phyloP scores from a whole-genome alignment of 2,797 vertebrate species.

The Lates japonicus region DNA sequence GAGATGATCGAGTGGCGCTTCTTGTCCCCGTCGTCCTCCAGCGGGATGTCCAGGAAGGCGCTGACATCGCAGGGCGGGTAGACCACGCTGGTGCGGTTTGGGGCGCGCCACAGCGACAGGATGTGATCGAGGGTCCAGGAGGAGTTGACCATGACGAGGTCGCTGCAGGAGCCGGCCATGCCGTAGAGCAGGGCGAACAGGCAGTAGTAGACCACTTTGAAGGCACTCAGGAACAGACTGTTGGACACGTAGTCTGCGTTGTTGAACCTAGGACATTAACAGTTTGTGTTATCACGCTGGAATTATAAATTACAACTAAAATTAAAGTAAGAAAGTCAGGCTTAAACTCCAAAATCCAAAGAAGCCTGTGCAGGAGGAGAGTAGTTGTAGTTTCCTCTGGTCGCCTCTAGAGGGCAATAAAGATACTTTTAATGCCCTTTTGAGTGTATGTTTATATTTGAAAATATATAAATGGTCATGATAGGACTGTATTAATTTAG shows the following conservation, averaged over 20 bases:
- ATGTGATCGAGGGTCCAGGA: slow-evolving; percentile 96
- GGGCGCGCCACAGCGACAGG: slow-evolving; percentile 92
- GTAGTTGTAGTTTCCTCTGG: neutral
- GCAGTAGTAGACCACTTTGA: slow-evolving; percentile 94
- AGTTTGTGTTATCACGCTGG: neutral
- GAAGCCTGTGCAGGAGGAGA: neutral
- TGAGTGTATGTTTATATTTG: neutral
- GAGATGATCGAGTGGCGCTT: slow-evolving; percentile 89
- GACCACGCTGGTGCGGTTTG: slow-evolving; percentile 88
- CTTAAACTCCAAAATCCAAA: too few relatives aligned
- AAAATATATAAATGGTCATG: neutral
- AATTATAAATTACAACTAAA: too few relatives aligned
- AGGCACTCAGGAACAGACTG: slow-evolving; percentile 90
- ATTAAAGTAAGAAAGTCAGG: too few relatives aligned
- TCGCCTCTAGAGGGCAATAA: neutral
- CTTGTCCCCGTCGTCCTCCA: slow-evolving; percentile 81
- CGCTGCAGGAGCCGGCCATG: slow-evolving; percentile 93
- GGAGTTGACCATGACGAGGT: slow-evolving; percentile 97
- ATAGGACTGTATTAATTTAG: neutral
- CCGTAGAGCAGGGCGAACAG: slow-evolving; percentile 93
- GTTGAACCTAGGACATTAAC: slow-evolving; percentile 86
- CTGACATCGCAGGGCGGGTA: slow-evolving; percentile 95
- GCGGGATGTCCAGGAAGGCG: slow-evolving; percentile 89
- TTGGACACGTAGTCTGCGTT: slow-evolving; percentile 90
- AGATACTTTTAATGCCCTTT: neutral